Percentiles rank a stretch among this genome's conserved stretches.
Evolutionary conservation across 2,888 invertebrate species (phyloP).

Genomic region (Margaritifera margaritifera): DNA sequence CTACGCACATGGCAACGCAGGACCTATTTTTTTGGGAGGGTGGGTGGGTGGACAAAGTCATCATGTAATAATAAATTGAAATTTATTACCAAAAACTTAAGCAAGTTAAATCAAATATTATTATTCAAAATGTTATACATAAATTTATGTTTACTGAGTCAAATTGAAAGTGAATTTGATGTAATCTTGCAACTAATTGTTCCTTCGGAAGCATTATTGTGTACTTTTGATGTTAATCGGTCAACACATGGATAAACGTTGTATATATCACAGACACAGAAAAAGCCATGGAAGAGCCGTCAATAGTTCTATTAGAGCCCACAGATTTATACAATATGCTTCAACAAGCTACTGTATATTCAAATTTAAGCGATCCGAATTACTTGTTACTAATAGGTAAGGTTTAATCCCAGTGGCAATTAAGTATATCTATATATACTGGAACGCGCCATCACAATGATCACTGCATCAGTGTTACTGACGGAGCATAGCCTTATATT

Average conservation of each 20-base stretch:
- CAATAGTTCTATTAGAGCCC: conserved; percentile 62
- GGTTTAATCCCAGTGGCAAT: conserved; percentile 3
- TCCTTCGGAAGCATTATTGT: conserved; percentile 23
- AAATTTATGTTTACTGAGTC: background rate
- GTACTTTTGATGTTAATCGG: conserved; percentile 21
- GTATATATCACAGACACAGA: background rate
- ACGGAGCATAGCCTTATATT: no score
- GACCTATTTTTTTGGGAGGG: conserved; percentile 2
- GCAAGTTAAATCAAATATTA: no score
- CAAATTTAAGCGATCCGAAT: conserved; percentile 65
- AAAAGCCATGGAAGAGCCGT: conserved; percentile 50
- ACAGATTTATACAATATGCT: conserved; percentile 70
- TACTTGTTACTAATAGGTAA: conserved; percentile 65
- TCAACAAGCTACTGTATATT: conserved; percentile 63
- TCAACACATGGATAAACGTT: conserved; percentile 4
- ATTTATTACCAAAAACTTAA: no score
- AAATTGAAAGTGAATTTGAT: background rate
- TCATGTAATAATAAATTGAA: no score
- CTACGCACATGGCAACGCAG: conserved; percentile 53
- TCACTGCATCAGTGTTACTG: no score
- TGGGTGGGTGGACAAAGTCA: no score
- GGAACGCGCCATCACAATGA: no score
- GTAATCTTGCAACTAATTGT: background rate
- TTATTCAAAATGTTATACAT: no score
- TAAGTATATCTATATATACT: background rate